Evolutionary conservation across 2,797 vertebrate genomes (phyloP), one percentile per base, ranked within the genome.

Genomic region (Leptodactylus fallax): DNA sequence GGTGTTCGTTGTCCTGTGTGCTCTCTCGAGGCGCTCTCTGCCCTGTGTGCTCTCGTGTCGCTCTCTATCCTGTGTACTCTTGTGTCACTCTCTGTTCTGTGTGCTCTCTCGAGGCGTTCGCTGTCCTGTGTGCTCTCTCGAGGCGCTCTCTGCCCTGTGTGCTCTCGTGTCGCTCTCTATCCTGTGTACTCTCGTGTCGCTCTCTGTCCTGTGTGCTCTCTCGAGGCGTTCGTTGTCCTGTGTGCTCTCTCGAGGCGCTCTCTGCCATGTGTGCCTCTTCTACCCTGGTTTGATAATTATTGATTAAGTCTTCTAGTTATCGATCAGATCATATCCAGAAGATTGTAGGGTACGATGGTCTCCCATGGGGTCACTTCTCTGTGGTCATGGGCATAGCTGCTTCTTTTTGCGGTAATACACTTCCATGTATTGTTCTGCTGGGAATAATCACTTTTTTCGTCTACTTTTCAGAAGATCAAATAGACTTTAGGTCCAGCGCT

Each of bases 331-430:
- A 53, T 9, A 53, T 53, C 51, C 51, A 53, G 51, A 3, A 53
- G 51, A 8, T 8, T 11, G 10, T 25, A 6, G 63, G 16, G 25
- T 2, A 12, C 14, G 23, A 4, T 36, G 36, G 36, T 36, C 36
- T 36, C 9, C 69, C 27, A 71, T 71, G 2, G 27, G 69, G 36
- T 76, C 72, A 49, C 21, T 19, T 67, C 25, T 71, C 7, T 71
- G 67, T 36, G 69, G 9, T 8, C 27, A 25, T 2, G 36, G 36
- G 36, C 36, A 1, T 36, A 36, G 36, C 36, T 36, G 36, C 36
- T 51, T 91, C 93, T 92, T 92, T 93, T 94, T 93, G 90, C 91
- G 93, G 92, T 93, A 93, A 94, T 93, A 94, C 92, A 94, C 94
- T 94, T 91, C 91, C 90, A 90, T 92, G 91, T 83, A 89, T 91